Conservation (phyloP, 2,888 invertebrate species). For the Cremastinae sp. region DNA sequence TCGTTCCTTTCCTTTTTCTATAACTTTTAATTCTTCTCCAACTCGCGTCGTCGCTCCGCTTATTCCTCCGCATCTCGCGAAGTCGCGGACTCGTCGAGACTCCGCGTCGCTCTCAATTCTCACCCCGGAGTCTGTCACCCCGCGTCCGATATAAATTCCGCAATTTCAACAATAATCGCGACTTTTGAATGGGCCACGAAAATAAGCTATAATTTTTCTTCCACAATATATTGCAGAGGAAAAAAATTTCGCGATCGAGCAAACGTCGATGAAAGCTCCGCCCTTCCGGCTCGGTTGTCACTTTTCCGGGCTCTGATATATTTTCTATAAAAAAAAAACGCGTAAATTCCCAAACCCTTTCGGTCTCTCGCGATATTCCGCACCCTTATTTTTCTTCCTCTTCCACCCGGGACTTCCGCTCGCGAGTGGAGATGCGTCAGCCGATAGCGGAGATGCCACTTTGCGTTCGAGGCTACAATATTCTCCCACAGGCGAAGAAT, state of each 20-base stretch:
- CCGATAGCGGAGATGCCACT: conserved; percentile 61
- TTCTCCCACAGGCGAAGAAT: conserved; percentile 18
- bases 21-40: conserved; percentile 65
- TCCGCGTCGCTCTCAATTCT: conserved; percentile 5
- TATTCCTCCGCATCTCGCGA: conserved; percentile 36
- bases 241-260: conserved; percentile 73
- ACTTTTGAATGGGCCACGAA: no score
- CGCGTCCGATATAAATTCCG: conserved; percentile 29
- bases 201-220: no score
- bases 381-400: no score
- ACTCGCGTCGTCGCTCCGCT: conserved; percentile 59
- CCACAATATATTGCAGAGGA: conserved; percentile 44
- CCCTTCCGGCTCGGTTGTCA: no score
- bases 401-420: no score
- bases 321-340: no score
- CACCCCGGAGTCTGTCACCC: conserved; percentile 39
- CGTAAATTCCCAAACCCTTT: no score
- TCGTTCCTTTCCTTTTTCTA: conserved; percentile 20
- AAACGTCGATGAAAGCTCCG: conserved; percentile 23
- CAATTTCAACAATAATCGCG: conserved; percentile 49
- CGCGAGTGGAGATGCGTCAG: not conserved
- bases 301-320: no score
- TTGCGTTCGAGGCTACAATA: conserved; percentile 44
- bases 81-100: conserved; percentile 27
- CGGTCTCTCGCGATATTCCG: no score